Conservation (phyloP, 2,888 invertebrate genomes). For the Germaria angustata region DNA sequence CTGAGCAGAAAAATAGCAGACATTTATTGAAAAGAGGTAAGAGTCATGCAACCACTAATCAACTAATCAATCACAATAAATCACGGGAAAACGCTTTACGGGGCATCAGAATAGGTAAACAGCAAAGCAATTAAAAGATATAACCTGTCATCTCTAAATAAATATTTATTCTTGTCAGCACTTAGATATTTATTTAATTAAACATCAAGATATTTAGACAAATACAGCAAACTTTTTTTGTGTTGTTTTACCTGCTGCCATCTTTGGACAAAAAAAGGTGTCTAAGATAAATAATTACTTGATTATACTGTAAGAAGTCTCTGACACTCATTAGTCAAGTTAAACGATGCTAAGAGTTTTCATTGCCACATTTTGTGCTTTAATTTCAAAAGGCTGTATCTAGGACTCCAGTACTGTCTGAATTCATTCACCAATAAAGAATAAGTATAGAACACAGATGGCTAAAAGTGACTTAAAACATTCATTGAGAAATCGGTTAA, state of each 20-base stretch:
- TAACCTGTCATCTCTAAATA: background rate
- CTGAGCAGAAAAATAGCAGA: background rate
- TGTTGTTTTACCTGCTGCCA: background rate
- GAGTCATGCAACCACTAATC: background rate
- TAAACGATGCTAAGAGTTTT: too few species aligned
- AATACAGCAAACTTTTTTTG: background rate
- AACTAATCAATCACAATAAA: slow-evolving; percentile 49
- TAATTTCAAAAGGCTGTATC: too few species aligned
- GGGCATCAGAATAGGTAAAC: background rate
- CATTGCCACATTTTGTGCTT: too few species aligned
- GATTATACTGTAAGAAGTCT: too few species aligned
- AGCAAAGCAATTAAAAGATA: background rate
- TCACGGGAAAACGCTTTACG: background rate
- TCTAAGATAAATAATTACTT: background rate
- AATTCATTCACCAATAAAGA: too few species aligned
- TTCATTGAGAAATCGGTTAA: too few species aligned
- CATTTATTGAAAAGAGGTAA: background rate
- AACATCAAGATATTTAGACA: background rate
- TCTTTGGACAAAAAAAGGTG: background rate
- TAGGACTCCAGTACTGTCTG: too few species aligned
- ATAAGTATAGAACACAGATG: too few species aligned
- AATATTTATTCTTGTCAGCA: too few species aligned
- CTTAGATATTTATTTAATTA: background rate
- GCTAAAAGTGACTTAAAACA: too few species aligned
- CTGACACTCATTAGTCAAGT: too few species aligned